phyloP scores from a whole-genome alignment of 2,888 invertebrate species.

The Temnothorax unifasciatus region DNA sequence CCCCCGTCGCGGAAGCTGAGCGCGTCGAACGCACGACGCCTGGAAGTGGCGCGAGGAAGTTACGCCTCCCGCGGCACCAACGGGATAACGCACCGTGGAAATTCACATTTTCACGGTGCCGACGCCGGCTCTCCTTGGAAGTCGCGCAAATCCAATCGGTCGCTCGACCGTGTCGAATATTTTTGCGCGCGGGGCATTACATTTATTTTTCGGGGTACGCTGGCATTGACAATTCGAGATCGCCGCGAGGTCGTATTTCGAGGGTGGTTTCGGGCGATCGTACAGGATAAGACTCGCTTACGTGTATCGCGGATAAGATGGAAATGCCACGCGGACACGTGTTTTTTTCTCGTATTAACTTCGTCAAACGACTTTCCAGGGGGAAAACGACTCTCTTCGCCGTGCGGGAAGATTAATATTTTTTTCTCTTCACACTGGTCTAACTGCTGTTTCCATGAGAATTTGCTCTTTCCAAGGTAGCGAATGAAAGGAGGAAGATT shows the following conservation, averaged over 20 bases:
- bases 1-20: neutral
- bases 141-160: constrained; percentile 37
- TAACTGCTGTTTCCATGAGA: neutral
- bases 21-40: neutral
- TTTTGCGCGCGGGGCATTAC: constrained; percentile 23
- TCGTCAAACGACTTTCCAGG: constrained; percentile 21
- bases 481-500: neutral
- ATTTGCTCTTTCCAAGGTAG: neutral
- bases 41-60: constrained; percentile 37
- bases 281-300: neutral
- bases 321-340: neutral
- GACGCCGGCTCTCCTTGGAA: constrained; percentile 34
- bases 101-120: constrained; percentile 86
- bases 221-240: constrained; percentile 16
- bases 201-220: neutral
- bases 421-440: neutral
- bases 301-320: neutral
- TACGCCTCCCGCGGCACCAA: neutral
- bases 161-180: constrained; percentile 37
- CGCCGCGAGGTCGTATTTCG: neutral
- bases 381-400: neutral
- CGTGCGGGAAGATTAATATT: neutral
- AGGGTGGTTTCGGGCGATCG: neutral
- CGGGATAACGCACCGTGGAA: constrained; percentile 59
- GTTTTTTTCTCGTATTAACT: neutral